Evolutionary conservation across 2,797 vertebrate species (phyloP), one percentile per base, ranked within the genome.

Genomic region (Pipistrellus kuhlii): DNA sequence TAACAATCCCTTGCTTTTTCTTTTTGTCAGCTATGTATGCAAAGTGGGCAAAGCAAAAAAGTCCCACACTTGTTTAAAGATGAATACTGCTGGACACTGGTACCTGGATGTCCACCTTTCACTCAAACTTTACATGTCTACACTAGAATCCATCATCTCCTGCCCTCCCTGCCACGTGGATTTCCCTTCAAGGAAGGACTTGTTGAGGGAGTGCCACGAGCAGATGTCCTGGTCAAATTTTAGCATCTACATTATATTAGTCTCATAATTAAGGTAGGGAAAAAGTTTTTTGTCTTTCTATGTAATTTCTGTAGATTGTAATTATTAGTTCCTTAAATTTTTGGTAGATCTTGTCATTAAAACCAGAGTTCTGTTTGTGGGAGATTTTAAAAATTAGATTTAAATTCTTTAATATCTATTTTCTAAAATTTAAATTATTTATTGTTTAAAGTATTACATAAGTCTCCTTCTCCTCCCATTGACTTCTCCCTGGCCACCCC

Each of bases 311-410:
- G 23, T 71, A 81, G 51, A 32, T 48, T 55, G 7, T 48, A 71
- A 46, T 71, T 90, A 59, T 12, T 80, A 3, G 17, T 77, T 77
- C 41, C 57, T 66, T 77, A 73, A 77, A n/a, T 14, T 88, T 88
- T 51, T 51, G 51, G n/a, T 71, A 48, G 15, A 46, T 71, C n/a
- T 90, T 90, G 7, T 57, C 38, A 46, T 46, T 71, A 81, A 81
- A 80, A 46, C 17, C 53, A 73, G 72, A 51, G 14, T 81, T 62
- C 1, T 48, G 2, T 51, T 81, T 62, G 18, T 3, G 12, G 77
- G 72, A 81, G 25, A 38, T n/a, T 82, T 90, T 62, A 6, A 51
- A 82, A 62, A 90, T 62, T 90, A 27, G 17, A 82, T 51, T 90
- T 38, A 82, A 64, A 44, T 78, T 44, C 5, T 55, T 78, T 25